Conservation (phyloP, 2,888 invertebrate genomes). For the Melinaea menophilus region DNA sequence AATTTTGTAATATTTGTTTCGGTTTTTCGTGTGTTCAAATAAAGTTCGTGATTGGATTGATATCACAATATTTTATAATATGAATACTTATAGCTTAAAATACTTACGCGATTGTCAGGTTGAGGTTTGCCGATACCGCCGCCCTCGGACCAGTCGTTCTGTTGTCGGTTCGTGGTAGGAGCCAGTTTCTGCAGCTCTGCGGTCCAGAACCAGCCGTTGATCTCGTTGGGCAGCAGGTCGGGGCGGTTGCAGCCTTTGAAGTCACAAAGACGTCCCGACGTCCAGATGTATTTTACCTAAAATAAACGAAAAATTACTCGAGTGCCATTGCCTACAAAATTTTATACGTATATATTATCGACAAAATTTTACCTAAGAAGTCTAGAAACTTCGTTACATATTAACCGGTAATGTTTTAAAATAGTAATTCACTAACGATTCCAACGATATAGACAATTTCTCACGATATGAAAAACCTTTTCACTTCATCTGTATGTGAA, state of each 20-base stretch:
- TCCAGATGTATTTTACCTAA: constrained; percentile 93
- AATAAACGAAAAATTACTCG: constrained; percentile 16
- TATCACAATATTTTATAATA: too few species aligned
- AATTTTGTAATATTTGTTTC: too few species aligned
- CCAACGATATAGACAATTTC: constrained; percentile 2
- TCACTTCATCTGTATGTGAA: constrained; percentile 22
- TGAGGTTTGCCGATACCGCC: constrained; percentile 92
- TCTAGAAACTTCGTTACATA: too few species aligned
- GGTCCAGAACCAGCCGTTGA: constrained; percentile 97
- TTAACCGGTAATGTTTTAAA: too few species aligned
- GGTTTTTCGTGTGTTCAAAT: too few species aligned
- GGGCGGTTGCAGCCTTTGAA: constrained; percentile 93
- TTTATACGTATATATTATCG: too few species aligned
- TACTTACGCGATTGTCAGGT: constrained; percentile 86
- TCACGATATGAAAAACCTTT: constrained; percentile 21
- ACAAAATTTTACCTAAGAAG: too few species aligned
- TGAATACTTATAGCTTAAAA: background rate
- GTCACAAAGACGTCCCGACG: constrained; percentile 92
- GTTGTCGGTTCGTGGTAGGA: constrained; percentile 87
- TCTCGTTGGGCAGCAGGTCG: constrained; percentile 86
- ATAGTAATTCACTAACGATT: constrained; percentile 10
- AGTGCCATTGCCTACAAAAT: too few species aligned
- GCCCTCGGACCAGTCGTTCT: constrained; percentile 92
- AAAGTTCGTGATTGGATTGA: too few species aligned
- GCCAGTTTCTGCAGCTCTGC: constrained; percentile 91